A percentile compares a stretch with the other conserved stretches of the same genome.
These are phyloP conservation scores for Gnatocerus cornutus DNA, from an alignment of 2,888 invertebrate genomes.

Conservation along the genomic window DNA sequence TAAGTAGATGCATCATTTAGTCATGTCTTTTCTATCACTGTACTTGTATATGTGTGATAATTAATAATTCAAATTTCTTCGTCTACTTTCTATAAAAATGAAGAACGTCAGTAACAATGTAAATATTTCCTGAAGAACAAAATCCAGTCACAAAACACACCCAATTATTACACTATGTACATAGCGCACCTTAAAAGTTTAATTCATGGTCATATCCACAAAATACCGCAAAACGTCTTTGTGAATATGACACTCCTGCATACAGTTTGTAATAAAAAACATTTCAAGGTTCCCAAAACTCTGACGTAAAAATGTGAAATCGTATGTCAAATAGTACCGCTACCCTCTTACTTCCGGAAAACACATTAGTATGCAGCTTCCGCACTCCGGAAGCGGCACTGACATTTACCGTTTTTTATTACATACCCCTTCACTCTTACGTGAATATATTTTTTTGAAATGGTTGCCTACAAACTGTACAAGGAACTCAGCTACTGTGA, in stretches of 20 bases:
- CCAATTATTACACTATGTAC: constrained; percentile 46
- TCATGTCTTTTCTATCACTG: constrained; percentile 9
- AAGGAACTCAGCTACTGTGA: background rate
- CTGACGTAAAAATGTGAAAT: background rate
- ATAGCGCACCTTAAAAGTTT: constrained; percentile 43
- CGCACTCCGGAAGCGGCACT: constrained; percentile 28
- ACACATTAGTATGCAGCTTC: constrained; percentile 16
- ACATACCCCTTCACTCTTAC: constrained; percentile 18
- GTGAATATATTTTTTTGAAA: constrained; percentile 8
- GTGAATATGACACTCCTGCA: constrained; percentile 15
- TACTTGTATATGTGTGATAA: constrained; percentile 46
- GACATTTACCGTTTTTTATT: constrained; percentile 10
- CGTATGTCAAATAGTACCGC: background rate
- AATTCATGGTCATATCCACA: constrained; percentile 13
- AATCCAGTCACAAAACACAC: constrained; percentile 47
- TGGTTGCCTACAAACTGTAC: constrained; percentile 5
- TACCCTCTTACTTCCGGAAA: background rate
- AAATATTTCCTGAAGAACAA: constrained; percentile 35
- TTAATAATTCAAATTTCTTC: constrained; percentile 45
- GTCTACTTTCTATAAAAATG: constrained; percentile 60
- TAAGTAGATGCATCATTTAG: constrained; percentile 6
- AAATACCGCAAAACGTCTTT: constrained; percentile 1
- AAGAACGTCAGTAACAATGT: constrained; percentile 36
- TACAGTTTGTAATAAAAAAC: background rate
- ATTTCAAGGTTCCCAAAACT: background rate